These are phyloP conservation scores for Anguilla megastoma DNA, from an alignment of 2,797 vertebrate species.

Conservation along the genomic window DNA sequence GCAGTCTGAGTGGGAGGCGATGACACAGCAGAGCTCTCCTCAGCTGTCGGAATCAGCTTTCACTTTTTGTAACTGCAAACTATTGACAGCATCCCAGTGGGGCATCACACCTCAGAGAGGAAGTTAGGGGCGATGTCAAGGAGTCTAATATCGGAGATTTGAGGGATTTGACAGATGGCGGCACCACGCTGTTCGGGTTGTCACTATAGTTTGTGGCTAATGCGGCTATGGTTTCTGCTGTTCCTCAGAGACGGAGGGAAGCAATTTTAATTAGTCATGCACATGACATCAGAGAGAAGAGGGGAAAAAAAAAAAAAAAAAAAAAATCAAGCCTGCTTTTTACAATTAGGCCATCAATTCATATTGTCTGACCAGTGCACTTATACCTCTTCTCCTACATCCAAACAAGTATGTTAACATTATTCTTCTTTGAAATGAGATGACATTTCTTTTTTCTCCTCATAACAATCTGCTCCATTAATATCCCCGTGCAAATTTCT, in stretches of 20 bases:
- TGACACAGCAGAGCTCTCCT: neutral
- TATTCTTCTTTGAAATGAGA: neutral
- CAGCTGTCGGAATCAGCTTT: no score
- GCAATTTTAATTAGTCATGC: conserved; percentile 27
- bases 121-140: conserved; percentile 2
- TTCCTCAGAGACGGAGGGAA: neutral
- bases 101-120: neutral
- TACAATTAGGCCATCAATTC: conserved; percentile 6
- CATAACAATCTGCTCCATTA: neutral
- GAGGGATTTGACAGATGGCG: neutral
- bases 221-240: neutral
- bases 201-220: neutral
- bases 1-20: neutral
- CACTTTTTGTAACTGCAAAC: neutral
- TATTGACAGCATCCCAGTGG: neutral
- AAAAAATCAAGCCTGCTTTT: neutral
- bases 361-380: neutral
- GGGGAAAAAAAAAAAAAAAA: no score
- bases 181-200: neutral
- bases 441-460: neutral
- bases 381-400: neutral
- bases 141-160: neutral
- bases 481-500: neutral
- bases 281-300: neutral
- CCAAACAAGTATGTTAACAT: neutral